Evolutionary conservation across 2,797 vertebrate genomes (phyloP).

Genomic region (Enteromius treurensis): DNA sequence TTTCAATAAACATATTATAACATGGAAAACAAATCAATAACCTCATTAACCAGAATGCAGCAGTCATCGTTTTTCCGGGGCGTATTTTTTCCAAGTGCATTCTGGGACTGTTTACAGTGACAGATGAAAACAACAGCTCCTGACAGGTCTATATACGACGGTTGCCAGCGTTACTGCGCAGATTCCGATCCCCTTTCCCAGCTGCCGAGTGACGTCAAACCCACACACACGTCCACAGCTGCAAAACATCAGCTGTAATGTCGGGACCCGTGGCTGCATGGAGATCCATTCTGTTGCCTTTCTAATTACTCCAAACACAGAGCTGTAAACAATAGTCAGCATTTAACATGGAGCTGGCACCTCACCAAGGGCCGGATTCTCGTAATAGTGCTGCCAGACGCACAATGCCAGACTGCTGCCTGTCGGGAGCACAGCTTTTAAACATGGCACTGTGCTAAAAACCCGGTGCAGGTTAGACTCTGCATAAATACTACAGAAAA

Average conservation of each 20-base stretch:
- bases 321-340: slow-evolving; percentile 56
- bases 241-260: slow-evolving; percentile 60
- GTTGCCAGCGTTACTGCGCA: slow-evolving; percentile 49
- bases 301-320: slow-evolving; percentile 57
- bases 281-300: slow-evolving; percentile 42
- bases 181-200: slow-evolving; percentile 54
- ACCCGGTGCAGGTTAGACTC: not conserved
- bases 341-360: slow-evolving; percentile 57
- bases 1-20: slow-evolving; percentile 2
- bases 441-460: slow-evolving; percentile 14
- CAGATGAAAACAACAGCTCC: slow-evolving; percentile 25
- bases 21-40: slow-evolving; percentile 12
- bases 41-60: not conserved
- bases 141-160: not conserved
- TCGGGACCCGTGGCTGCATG: slow-evolving; percentile 45
- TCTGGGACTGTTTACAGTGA: slow-evolving; percentile 22
- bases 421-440: slow-evolving; percentile 23
- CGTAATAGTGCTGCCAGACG: slow-evolving; percentile 38
- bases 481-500: not conserved
- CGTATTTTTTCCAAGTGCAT: slow-evolving; percentile 22
- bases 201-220: slow-evolving; percentile 62
- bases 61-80: slow-evolving; percentile 11
- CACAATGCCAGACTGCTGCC: slow-evolving; percentile 38
- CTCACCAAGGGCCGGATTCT: slow-evolving; percentile 51
- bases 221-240: slow-evolving; percentile 59